Base-by-base conservation (phyloP, 2,113 vertebrate species). In the Engraulis encrasicolus region DNA sequence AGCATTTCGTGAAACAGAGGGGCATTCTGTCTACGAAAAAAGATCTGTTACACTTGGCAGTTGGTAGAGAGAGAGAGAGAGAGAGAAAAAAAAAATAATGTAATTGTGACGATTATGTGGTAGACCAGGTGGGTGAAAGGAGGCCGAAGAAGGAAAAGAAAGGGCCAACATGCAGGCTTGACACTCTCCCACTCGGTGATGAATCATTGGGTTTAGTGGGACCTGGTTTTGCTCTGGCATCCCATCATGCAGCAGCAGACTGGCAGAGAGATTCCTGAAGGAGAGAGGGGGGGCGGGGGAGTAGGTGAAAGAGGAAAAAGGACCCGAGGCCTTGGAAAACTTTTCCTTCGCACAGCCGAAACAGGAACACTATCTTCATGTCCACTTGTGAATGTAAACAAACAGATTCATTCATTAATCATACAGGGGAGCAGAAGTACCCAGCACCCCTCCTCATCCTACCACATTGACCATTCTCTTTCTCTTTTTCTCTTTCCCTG, bases 321-420 rank as follows among this genome's bases (percentile, higher is more conserved):
- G 86, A 87, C 83, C 83, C 45, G 50, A 78, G 20, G 81, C 37
- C 40, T 82, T 78, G 54, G 77, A 81, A 82, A 52, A 48, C 54
- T 48, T 81, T 20, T 78, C 66, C 49, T 81, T n/a, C n/a, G 80
- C 84, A 86, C 85, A 82, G 80, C 86, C 34, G 86, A 77, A 86
- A 85, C 84, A 83, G 80, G 84, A 85, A 45, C 38, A 31, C 66
- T 9, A 58, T 83, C 78, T 82, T 86, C 80, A 84, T 79, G 84
- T 82, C 82, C 54, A 50, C 82, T 89, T 83, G 85, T 81, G 50
- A 85, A 85, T 82, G 84, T 85, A 89, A 87, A 66, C 58, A 66
- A 66, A 89, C 86, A 85, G 78, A 89, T 15, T 50, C 84, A 54
- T 45, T 77, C 82, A 89, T 89, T 82, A 89, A 87, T 89, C 86